These are phyloP conservation scores for Araneus ventricosus DNA, from an alignment of 1,140 invertebrate genomes.

Conservation along the genomic window DNA sequence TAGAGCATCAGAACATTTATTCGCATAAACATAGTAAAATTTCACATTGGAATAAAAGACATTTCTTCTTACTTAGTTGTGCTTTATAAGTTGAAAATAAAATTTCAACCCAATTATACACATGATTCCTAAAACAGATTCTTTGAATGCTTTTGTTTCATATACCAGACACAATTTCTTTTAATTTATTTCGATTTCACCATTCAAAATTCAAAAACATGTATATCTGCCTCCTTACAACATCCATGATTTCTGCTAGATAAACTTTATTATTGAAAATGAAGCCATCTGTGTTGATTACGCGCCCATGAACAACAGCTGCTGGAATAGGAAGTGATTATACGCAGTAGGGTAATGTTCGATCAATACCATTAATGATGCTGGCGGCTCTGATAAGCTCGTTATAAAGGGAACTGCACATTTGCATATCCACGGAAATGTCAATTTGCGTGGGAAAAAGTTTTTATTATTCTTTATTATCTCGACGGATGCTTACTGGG, in stretches of 20 bases:
- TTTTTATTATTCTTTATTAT: conserved; percentile 72
- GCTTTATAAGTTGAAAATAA: no score
- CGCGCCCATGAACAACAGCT: conserved; percentile 23
- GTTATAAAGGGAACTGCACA: conserved; percentile 68
- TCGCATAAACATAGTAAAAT: no score
- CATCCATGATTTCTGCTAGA: conserved; percentile 7
- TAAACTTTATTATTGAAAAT: conserved; percentile 55
- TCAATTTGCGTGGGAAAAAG: conserved; percentile 70
- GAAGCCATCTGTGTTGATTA: conserved; percentile 13
- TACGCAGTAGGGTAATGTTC: conserved; percentile 54
- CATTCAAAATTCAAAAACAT: not conserved
- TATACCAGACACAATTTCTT: no score
- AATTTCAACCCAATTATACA: no score
- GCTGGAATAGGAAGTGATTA: conserved; percentile 39
- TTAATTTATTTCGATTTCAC: not conserved
- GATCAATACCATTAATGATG: conserved; percentile 70
- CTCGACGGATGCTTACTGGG: conserved; percentile 47
- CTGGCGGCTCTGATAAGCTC: conserved; percentile 53
- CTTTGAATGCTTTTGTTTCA: no score
- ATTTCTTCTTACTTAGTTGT: no score
- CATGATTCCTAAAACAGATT: no score
- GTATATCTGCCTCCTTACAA: not conserved
- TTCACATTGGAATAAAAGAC: no score
- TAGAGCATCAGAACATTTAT: no score
- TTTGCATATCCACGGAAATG: conserved; percentile 71